phyloP scores from a whole-genome alignment of 2,113 vertebrate genomes.

The Megaleporinus macrocephalus region DNA sequence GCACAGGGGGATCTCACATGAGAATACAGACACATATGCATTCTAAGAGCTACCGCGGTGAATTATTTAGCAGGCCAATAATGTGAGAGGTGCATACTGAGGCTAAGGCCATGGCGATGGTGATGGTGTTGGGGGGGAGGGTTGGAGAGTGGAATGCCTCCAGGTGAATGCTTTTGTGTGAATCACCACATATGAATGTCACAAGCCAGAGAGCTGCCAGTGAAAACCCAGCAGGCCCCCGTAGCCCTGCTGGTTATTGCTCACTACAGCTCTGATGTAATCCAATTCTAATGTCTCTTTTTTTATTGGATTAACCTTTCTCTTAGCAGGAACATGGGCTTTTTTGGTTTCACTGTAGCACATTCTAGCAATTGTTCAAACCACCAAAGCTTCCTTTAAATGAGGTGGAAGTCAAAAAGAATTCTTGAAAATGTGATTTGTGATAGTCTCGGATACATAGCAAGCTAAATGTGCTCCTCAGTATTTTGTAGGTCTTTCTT shows the following conservation, averaged over 20 bases:
- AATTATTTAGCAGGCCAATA: constrained; percentile 76
- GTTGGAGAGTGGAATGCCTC: constrained; percentile 50
- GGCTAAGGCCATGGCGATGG: constrained; percentile 31
- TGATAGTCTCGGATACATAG: no score
- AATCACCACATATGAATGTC: constrained; percentile 57
- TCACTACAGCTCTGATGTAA: constrained; percentile 35
- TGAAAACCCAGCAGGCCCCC: constrained; percentile 15
- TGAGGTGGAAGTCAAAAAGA: neutral
- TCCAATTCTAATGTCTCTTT: constrained; percentile 21
- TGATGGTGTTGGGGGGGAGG: constrained; percentile 18
- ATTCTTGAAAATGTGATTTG: no score
- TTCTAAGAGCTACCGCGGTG: constrained; percentile 55
- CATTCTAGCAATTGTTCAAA: neutral
- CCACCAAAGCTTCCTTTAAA: neutral
- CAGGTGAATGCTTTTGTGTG: constrained; percentile 62
- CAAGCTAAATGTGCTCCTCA: no score
- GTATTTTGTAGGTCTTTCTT: no score
- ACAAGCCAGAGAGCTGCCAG: constrained; percentile 31
- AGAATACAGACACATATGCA: constrained; percentile 39
- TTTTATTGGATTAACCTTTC: constrained; percentile 37
- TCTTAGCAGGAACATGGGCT: neutral
- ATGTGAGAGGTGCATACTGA: constrained; percentile 60
- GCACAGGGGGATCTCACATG: constrained; percentile 19
- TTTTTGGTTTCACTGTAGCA: constrained; percentile 10
- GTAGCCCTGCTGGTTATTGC: constrained; percentile 28